phyloP scores from a whole-genome alignment of 2,888 invertebrate genomes.

The Rhimphoctona megacephalus region DNA sequence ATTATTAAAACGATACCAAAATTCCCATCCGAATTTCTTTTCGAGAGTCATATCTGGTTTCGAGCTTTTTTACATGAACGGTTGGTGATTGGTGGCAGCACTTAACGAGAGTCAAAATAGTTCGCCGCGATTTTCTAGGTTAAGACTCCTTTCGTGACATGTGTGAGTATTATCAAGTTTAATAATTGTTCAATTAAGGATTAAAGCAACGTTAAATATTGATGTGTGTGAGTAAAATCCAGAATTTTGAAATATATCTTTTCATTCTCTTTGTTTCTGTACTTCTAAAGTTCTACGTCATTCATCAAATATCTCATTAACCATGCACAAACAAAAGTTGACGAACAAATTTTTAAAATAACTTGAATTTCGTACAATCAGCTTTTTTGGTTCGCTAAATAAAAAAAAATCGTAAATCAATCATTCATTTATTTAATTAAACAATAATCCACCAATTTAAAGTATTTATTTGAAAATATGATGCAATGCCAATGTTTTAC shows the following conservation, averaged over 20 bases:
- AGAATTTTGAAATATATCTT: background rate
- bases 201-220: background rate
- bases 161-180: slow-evolving; percentile 27
- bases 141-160: slow-evolving; percentile 39
- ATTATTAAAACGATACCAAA: background rate
- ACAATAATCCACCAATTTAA: background rate
- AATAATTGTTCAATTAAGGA: slow-evolving; percentile 14
- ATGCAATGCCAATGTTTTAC: background rate
- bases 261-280: background rate
- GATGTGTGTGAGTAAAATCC: slow-evolving; percentile 19
- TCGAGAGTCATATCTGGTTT: background rate
- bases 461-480: background rate
- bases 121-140: slow-evolving; percentile 52
- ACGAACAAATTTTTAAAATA: background rate
- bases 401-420: background rate
- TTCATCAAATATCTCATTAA: background rate
- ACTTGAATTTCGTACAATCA: background rate
- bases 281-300: background rate
- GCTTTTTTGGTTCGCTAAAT: background rate
- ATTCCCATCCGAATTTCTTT: background rate
- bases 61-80: background rate
- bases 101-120: background rate
- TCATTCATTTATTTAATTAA: background rate
- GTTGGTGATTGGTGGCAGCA: slow-evolving; percentile 38
- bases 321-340: background rate